Base-by-base conservation (phyloP, 2,113 vertebrate species). In the Passer montanus region DNA sequence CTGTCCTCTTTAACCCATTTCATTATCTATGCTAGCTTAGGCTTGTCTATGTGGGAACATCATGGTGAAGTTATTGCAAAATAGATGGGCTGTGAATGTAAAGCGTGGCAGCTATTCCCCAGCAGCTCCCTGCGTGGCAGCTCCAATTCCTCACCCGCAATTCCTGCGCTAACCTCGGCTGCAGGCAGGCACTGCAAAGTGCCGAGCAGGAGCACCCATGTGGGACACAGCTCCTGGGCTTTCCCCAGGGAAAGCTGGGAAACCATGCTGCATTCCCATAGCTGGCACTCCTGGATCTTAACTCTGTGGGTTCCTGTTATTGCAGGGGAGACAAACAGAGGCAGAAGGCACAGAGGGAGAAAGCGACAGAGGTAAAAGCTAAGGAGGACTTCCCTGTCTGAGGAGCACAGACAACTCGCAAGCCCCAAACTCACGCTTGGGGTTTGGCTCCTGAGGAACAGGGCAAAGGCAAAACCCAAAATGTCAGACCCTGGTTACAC, bases 21-120 rank as follows among this genome's bases (percentile, higher is more conserved):
- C 96, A 97, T 96, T 97, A 97, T 96, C 96, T 96, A 88, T 96
- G 96, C 96, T 96, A 97, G 96, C 96, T 97, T 96, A 95, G 96
- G 96, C 96, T 97, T 96, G 96, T 58, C 96, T 96, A 96, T 94
- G 94, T 97, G 96, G 95, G 96, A 97, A 96, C 96, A 93, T 96
- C 96, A 80, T 19, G 88, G 88, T 56, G 92, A 90, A 93, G 95
- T 90, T 96, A 95, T 95, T 96, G 96, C 96, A 97, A 97, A 97
- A 96, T 94, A 96, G 96, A 96, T 93, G 96, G 95, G 92, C 94
- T 94, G 92, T 91, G 96, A 96, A 95, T 94, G 94, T 79, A 87
- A 94, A 96, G 90, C n/a, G 3, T 21, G 37, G 95, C 94, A 93
- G 95, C 95, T 67, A 66, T 93, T 95, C 93, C 93, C 92, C 82